Evolutionary conservation across 2,888 invertebrate genomes (phyloP), one percentile per base, ranked within the genome.

Genomic region (Venustoraphidia nigricollis): DNA sequence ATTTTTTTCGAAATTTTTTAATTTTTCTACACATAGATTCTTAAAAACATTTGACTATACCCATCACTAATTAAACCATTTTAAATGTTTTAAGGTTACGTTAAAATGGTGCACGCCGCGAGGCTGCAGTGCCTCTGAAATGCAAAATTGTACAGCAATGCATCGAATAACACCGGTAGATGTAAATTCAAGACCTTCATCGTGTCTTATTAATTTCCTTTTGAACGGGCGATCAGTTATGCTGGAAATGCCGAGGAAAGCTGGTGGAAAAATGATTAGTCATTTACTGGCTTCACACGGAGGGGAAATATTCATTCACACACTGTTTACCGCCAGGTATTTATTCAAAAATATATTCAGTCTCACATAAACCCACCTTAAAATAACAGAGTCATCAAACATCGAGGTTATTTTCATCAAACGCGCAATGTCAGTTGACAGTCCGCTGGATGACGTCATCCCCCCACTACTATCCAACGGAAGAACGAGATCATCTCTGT

Each of bases 61-160:
- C 27, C 6, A 27, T 6, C 27, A 27, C 27, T 27, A 3, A 27
- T 27, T 27, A 27, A 27, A 27, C 3, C 27, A 27, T 27, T 1
- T 27, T 27, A 27, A 27, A 27, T 27, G 27, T 27, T 1, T 14
- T 45, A 50, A 75, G 76, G 81, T 91, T 0, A 92, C 91, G 1
- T 72, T 97, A 3, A 92, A 94, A 54, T 98, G 97, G 97, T 94
- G 95, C 67, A 95, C 96, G 0, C 96, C 96, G 0, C 73, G 94
- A n/a, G 86, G 86, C 1, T 82, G 83, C 53, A 83, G 87, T 49
- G 82, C 84, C 2, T 77, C 72, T 58, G 94, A 82, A 67, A 78
- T 77, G 67, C 91, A 77, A 67, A 88, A 83, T 61, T 89, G 83
- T 59, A 83, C 89, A 0, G 83, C 84, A 0, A 83, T 92, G 66